Evolutionary conservation across 2,797 vertebrate species (phyloP).

Genomic region (Buceros bicornis): DNA sequence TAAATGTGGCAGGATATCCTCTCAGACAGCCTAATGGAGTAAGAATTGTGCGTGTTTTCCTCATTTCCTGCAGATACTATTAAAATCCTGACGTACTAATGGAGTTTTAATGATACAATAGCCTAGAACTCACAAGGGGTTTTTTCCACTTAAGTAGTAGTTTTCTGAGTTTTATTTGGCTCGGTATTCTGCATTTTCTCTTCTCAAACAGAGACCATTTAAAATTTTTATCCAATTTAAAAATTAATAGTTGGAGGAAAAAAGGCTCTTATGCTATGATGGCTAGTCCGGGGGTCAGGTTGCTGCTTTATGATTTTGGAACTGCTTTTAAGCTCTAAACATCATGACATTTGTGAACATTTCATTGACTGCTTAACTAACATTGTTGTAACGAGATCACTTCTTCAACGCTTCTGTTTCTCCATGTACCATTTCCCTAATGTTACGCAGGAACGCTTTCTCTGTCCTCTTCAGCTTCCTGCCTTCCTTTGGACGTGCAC

Average conservation of each 20-base stretch:
- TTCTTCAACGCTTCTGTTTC: not conserved
- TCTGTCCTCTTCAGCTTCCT: not conserved
- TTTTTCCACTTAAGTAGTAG: conserved; percentile 65
- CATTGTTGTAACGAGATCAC: conserved; percentile 57
- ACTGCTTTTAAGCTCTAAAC: conserved; percentile 82
- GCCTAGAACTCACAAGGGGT: conserved; percentile 65
- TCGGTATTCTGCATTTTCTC: conserved; percentile 59
- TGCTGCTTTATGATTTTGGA: conserved; percentile 77
- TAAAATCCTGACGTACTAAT: conserved; percentile 77
- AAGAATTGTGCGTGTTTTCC: conserved; percentile 74
- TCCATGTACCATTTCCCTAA: conserved; percentile 42
- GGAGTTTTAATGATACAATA: conserved; percentile 79
- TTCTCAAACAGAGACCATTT: conserved; percentile 59
- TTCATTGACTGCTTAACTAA: conserved; percentile 76
- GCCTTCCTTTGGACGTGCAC: fast-evolving
- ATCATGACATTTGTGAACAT: conserved; percentile 79
- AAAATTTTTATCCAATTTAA: conserved; percentile 63
- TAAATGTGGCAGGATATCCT: conserved; percentile 69
- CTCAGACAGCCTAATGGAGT: conserved; percentile 77
- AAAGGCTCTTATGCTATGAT: conserved; percentile 10
- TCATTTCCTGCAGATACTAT: conserved; percentile 78
- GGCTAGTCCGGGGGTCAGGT: conserved; percentile 67
- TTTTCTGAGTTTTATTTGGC: conserved; percentile 64
- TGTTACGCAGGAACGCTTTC: not conserved
- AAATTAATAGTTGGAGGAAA: conserved; percentile 67